These are phyloP conservation scores for Erethizon dorsatum DNA, from an alignment of 2,797 vertebrate genomes.

Conservation along the genomic window DNA sequence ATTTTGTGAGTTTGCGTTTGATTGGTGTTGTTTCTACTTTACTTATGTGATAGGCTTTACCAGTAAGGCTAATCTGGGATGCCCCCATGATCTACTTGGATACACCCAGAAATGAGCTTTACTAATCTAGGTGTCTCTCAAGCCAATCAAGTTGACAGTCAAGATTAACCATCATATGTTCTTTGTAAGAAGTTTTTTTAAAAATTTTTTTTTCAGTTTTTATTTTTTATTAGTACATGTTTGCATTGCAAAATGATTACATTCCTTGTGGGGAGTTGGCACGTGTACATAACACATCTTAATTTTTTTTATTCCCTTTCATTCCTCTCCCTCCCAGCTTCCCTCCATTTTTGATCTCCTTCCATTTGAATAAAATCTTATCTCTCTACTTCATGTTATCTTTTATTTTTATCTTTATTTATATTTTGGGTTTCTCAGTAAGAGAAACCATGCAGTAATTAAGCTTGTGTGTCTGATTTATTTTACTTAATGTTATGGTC, in stretches of 20 bases:
- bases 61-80: background rate
- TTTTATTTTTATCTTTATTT: background rate
- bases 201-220: background rate
- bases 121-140: background rate
- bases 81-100: background rate
- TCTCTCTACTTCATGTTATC: background rate
- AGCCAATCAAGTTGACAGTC: background rate
- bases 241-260: background rate
- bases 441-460: background rate
- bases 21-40: slow-evolving; percentile 32
- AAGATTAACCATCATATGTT: background rate
- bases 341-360: background rate
- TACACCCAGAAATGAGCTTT: background rate
- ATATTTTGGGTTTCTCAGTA: background rate
- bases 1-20: slow-evolving; percentile 4
- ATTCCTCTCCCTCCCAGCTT: background rate
- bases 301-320: background rate
- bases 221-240: background rate
- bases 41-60: background rate
- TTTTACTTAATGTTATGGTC: background rate
- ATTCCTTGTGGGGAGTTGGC: background rate
- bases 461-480: background rate
- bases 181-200: background rate
- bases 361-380: background rate
- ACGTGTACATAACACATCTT: background rate